Percentiles rank a stretch among this genome's conserved stretches.
These are phyloP conservation scores for Rhombomys opimus DNA, from an alignment of 2,113 vertebrate genomes.

Conservation along the genomic window DNA sequence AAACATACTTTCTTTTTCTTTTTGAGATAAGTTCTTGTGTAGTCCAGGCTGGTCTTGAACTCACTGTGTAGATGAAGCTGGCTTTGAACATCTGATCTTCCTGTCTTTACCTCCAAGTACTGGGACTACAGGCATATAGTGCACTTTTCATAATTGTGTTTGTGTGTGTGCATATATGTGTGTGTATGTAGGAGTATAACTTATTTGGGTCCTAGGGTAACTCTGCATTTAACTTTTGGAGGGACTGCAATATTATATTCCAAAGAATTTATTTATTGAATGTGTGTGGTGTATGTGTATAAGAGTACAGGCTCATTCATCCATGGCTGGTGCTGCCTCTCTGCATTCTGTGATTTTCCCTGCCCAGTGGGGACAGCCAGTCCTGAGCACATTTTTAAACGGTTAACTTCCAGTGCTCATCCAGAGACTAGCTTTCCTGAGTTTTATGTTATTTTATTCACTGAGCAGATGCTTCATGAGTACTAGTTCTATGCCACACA, in stretches of 20 bases:
- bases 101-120: not conserved
- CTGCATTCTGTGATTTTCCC: not conserved
- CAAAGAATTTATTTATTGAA: not conserved
- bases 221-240: not conserved
- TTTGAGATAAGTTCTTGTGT: not conserved
- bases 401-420: not conserved
- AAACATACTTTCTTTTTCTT: not conserved
- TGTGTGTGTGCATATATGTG: not conserved
- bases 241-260: not conserved
- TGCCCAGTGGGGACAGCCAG: not conserved
- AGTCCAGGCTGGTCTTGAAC: not conserved
- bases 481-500: not conserved
- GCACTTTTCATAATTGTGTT: not conserved
- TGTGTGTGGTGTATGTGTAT: not conserved
- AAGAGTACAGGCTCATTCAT: not conserved
- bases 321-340: not conserved
- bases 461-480: not conserved
- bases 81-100: not conserved
- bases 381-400: not conserved
- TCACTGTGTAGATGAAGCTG: not conserved
- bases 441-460: not conserved
- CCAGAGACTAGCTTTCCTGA: not conserved
- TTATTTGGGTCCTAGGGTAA: not conserved
- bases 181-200: not conserved
- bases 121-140: not conserved